These are phyloP conservation scores for Mallotus villosus DNA, from an alignment of 2,797 vertebrate species.

Conservation along the genomic window DNA sequence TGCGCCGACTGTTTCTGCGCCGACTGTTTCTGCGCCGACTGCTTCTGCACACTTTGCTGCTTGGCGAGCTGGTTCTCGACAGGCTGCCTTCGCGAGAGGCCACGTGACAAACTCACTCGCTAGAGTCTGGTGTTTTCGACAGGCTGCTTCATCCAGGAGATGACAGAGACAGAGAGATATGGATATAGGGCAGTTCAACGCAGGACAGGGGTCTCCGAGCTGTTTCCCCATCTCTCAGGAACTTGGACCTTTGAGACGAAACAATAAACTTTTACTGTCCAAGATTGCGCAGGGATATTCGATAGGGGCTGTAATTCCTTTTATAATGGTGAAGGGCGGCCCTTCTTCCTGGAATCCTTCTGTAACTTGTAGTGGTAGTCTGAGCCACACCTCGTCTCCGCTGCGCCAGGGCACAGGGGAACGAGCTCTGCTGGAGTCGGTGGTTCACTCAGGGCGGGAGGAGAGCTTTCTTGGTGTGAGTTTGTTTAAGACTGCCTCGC, in stretches of 20 bases:
- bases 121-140: conserved; percentile 32
- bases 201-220: not conserved
- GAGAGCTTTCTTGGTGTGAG: conserved; percentile 34
- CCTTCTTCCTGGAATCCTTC: conserved; percentile 9
- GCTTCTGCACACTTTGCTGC: not conserved
- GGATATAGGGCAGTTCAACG: not conserved
- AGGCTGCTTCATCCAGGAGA: conserved; percentile 35
- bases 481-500: conserved; percentile 63
- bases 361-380: conserved; percentile 37
- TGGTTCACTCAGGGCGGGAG: too few relatives aligned
- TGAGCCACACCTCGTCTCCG: not conserved
- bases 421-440: too few relatives aligned
- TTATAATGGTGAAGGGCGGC: too few relatives aligned
- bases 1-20: too few relatives aligned
- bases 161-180: too few relatives aligned
- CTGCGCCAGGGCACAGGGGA: too few relatives aligned
- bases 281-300: conserved; percentile 27
- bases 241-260: conserved; percentile 45
- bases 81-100: too few relatives aligned
- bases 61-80: not conserved
- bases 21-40: too few relatives aligned
- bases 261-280: conserved; percentile 59
- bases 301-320: too few relatives aligned
- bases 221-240: conserved; percentile 15
- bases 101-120: too few relatives aligned